Percentiles rank a stretch among this genome's conserved stretches.
Evolutionary conservation across 1,140 invertebrate genomes (phyloP).

Genomic region (Papilio polytes): DNA sequence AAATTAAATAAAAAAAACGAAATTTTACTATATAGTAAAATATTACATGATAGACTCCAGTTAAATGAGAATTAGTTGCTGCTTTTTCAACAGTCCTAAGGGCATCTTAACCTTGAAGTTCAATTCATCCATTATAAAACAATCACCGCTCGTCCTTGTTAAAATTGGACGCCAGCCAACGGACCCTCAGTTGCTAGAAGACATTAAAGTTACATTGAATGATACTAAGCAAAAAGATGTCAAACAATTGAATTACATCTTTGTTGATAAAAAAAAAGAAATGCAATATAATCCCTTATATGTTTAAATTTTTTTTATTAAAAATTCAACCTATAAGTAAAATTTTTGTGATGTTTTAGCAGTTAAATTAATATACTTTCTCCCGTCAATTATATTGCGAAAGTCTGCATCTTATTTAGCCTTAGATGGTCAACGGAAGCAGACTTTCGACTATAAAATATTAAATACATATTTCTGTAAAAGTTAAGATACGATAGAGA

Average conservation of each 20-base stretch:
- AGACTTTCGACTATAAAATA: too few species aligned
- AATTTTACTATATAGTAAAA: not conserved
- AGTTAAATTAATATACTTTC: too few species aligned
- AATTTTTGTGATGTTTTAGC: too few species aligned
- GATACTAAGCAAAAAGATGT: not conserved
- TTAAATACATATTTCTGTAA: too few species aligned
- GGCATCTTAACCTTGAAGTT: conserved; percentile 6
- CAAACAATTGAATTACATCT: not conserved
- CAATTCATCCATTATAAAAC: not conserved
- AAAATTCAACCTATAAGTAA: too few species aligned
- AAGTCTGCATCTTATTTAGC: too few species aligned
- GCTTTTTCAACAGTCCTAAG: not conserved
- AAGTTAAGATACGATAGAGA: too few species aligned
- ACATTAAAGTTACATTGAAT: not conserved
- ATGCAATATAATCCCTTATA: too few species aligned
- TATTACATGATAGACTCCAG: not conserved
- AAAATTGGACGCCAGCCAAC: conserved; percentile 1
- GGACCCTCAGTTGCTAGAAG: not conserved
- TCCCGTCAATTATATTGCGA: too few species aligned
- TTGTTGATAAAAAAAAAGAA: not conserved
- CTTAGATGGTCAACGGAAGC: too few species aligned
- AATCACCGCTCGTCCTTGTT: conserved; percentile 5
- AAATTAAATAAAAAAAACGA: not conserved
- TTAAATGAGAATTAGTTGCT: not conserved
- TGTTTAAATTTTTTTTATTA: too few species aligned